Evolutionary conservation across 2,888 invertebrate species (phyloP).

Genomic region (Dorcus hopei): DNA sequence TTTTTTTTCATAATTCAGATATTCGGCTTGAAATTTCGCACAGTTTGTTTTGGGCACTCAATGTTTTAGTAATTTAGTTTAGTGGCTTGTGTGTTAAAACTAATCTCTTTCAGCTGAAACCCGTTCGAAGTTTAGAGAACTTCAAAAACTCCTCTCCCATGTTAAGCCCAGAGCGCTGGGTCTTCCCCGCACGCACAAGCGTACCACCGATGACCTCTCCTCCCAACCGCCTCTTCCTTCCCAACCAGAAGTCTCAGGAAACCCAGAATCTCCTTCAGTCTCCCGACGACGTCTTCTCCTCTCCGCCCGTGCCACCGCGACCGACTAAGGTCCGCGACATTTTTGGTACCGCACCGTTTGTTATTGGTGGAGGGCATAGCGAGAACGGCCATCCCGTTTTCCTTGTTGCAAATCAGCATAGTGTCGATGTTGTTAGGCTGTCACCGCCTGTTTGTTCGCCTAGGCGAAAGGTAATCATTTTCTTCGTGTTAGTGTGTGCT

Average conservation of each 20-base stretch:
- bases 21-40: not conserved
- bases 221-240: conserved; percentile 29
- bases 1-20: conserved; percentile 4
- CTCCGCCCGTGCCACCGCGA: conserved; percentile 42
- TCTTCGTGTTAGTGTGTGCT: conserved; percentile 4
- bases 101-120: conserved; percentile 55
- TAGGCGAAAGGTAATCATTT: conserved; percentile 43
- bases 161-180: conserved; percentile 42
- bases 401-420: conserved; percentile 48
- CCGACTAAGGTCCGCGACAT: conserved; percentile 41
- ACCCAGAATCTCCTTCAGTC: conserved; percentile 46
- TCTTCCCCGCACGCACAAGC: conserved; percentile 32
- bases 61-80: too few species aligned
- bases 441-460: conserved; percentile 48
- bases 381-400: conserved; percentile 50
- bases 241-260: conserved; percentile 33
- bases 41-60: too few species aligned
- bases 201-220: conserved; percentile 38
- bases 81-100: conserved; percentile 6
- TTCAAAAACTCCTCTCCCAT: conserved; percentile 46
- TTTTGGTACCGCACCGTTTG: conserved; percentile 46
- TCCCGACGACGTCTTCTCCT: conserved; percentile 46
- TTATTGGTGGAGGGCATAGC: conserved; percentile 48
- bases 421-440: conserved; percentile 49
- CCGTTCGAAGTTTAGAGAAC: conserved; percentile 60